phyloP scores from a whole-genome alignment of 1,140 invertebrate species.

The Eupeodes corollae region DNA sequence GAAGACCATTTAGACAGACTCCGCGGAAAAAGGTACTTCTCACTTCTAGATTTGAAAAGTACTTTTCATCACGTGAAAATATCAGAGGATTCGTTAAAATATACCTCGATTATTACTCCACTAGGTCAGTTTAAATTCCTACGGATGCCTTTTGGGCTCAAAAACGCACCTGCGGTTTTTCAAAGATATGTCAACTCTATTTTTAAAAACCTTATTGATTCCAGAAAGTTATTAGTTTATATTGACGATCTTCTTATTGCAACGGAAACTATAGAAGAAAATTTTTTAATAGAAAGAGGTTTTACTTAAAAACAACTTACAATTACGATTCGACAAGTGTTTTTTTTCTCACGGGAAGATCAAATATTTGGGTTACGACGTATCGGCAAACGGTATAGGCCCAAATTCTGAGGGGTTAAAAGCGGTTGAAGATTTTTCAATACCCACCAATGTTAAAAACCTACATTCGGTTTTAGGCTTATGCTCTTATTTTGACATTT shows the following conservation, averaged over 20 bases:
- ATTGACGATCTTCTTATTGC: constrained; percentile 14
- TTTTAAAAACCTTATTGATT: not conserved
- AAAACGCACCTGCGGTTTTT: too few relatives aligned
- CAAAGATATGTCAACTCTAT: too few relatives aligned
- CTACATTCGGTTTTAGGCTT: constrained; percentile 15
- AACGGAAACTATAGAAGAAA: constrained; percentile 6
- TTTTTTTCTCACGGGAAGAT: constrained; percentile 7
- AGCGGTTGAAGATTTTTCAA: constrained; percentile 8
- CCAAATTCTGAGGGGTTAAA: constrained; percentile 19
- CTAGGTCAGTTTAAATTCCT: too few relatives aligned
- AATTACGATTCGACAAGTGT: constrained; percentile 13
- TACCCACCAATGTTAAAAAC: constrained; percentile 5
- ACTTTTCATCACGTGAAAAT: constrained; percentile 11
- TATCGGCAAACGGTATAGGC: constrained; percentile 15
- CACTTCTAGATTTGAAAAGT: constrained; percentile 26
- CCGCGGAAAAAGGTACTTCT: too few relatives aligned
- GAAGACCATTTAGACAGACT: constrained; percentile 35
- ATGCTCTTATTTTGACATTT: too few relatives aligned
- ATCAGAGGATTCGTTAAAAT: constrained; percentile 4
- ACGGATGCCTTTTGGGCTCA: too few relatives aligned
- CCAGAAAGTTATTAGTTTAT: constrained; percentile 2
- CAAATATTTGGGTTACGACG: constrained; percentile 13
- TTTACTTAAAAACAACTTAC: constrained; percentile 5
- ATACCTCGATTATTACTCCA: constrained; percentile 13
- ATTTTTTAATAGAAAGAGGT: constrained; percentile 6